Evolutionary conservation across 2,888 invertebrate species (phyloP), one percentile per base, ranked within the genome.

Genomic region (Lithosia quadra): DNA sequence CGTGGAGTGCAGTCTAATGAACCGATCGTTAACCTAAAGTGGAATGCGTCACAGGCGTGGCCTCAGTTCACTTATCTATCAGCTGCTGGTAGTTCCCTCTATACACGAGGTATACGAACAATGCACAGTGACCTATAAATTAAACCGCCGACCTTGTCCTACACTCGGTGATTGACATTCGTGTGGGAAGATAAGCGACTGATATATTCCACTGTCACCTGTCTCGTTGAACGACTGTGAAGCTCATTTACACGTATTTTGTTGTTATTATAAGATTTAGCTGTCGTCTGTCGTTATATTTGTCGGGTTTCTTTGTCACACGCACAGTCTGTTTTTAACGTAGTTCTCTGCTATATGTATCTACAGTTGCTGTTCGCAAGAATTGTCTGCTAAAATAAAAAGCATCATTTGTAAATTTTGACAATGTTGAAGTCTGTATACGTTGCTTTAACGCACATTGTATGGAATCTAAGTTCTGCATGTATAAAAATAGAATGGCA

Each of bases 161-260:
- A 63, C 21, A 22, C 34, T 55, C 34, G 1, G 15, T 11, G 33
- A 10, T 55, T 9, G 18, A 60, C 9, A 63, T 33, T 34, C 55
- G 55, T 34, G 53, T 63, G 22, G 34, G 55, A 36, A 15, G 49
- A 63, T 63, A 55, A 63, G 55, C 53, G 55, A 49, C 36, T 55
- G 63, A 21, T 39, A n/a, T 21, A 2, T 21, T 60, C 43, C 15
- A 8, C 22, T 43, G 61, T n/a, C 43, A 43, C 15, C 43, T 61
- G 18, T 5, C 56, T 56, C 24, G 24, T 15, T 24, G 24, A 56
- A 55, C 22, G 21, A 22, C 22, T 22, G 5, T 11, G 8, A 55
- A 11, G 4, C 22, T 10, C 15, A 56, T 56, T 24, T 2, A 49
- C n/a, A 49, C n/a, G n/a, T n/a, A 49, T 49, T 49, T 49, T 3